These are phyloP conservation scores for Polietes domitor DNA, from an alignment of 2,888 invertebrate species.

Conservation along the genomic window DNA sequence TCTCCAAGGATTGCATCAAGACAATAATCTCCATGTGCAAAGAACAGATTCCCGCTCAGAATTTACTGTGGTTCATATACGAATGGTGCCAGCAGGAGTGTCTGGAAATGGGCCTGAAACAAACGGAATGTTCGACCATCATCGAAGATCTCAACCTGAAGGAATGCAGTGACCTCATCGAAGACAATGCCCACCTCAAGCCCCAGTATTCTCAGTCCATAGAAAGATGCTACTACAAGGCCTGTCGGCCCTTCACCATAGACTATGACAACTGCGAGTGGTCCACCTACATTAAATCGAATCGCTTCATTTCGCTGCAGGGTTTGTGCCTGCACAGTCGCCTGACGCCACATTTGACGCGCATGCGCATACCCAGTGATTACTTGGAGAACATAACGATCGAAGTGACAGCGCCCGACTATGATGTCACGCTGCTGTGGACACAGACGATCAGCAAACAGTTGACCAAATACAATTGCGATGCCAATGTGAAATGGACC, in stretches of 20 bases:
- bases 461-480: conserved; percentile 78
- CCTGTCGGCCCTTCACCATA: conserved; percentile 78
- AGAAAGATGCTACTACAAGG: conserved; percentile 79
- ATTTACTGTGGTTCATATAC: conserved; percentile 77
- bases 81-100: conserved; percentile 80
- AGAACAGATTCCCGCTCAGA: conserved; percentile 73
- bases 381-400: conserved; percentile 77
- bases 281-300: conserved; percentile 73
- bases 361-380: conserved; percentile 67
- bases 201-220: conserved; percentile 68
- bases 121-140: conserved; percentile 72
- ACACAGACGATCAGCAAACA: conserved; percentile 74
- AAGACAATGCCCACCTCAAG: conserved; percentile 1
- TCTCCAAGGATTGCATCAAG: conserved; percentile 79
- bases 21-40: conserved; percentile 75
- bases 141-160: conserved; percentile 72
- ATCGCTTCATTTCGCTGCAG: conserved; percentile 77
- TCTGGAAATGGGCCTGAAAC: conserved; percentile 71
- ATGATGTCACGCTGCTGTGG: conserved; percentile 71
- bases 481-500: conserved; percentile 76
- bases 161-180: background rate
- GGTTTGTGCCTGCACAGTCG: conserved; percentile 79
- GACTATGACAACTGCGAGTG: conserved; percentile 74
- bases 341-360: conserved; percentile 74
- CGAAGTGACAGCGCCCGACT: conserved; percentile 71